Evolutionary conservation across 1,140 invertebrate genomes (phyloP).

Genomic region (Hypothenemus hampei): DNA sequence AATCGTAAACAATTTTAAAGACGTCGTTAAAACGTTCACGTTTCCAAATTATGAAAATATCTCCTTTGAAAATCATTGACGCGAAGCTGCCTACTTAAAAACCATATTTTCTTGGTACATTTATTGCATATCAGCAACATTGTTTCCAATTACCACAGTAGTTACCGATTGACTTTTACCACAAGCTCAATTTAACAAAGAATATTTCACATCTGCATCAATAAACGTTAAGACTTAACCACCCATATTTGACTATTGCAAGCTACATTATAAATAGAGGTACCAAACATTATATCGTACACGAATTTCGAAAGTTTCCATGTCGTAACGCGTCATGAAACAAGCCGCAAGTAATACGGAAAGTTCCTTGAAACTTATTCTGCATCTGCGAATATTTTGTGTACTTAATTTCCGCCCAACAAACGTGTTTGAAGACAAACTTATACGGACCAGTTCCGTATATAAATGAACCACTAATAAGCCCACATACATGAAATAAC

Average conservation of each 20-base stretch:
- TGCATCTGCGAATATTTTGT: constrained; percentile 35
- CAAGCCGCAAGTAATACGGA: constrained; percentile 23
- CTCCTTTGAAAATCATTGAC: too few relatives aligned
- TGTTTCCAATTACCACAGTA: too few relatives aligned
- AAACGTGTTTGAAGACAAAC: constrained; percentile 33
- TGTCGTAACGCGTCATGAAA: constrained; percentile 19
- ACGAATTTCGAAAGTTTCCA: constrained; percentile 20
- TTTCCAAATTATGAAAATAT: neutral
- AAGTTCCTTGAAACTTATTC: constrained; percentile 31
- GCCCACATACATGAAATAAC: constrained; percentile 26
- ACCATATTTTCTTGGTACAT: too few relatives aligned
- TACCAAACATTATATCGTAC: too few relatives aligned
- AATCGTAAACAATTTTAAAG: constrained; percentile 5
- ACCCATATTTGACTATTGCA: too few relatives aligned
- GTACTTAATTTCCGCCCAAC: constrained; percentile 36
- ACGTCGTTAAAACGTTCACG: neutral
- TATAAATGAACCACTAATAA: constrained; percentile 37
- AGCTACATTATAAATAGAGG: too few relatives aligned
- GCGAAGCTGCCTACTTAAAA: too few relatives aligned
- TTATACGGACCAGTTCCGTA: constrained; percentile 35
- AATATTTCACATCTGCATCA: too few relatives aligned
- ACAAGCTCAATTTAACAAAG: too few relatives aligned
- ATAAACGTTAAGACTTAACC: too few relatives aligned
- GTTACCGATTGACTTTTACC: too few relatives aligned
- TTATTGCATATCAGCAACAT: too few relatives aligned